These are phyloP conservation scores for Frankliniella intonsa DNA, from an alignment of 2,888 invertebrate genomes.

Conservation along the genomic window DNA sequence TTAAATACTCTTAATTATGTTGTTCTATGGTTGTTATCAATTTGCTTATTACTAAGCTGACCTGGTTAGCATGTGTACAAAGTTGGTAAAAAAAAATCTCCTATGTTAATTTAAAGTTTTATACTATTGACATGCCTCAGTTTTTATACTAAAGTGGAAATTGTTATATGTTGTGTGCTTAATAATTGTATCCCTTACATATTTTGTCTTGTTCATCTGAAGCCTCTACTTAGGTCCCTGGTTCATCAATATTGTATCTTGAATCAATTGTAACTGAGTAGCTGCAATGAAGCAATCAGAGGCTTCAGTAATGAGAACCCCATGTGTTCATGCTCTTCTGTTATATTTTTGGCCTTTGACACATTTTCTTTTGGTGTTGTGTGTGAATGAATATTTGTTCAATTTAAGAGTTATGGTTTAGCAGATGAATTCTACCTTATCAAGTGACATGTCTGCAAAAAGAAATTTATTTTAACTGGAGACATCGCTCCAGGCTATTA, in stretches of 20 bases:
- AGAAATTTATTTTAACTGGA: neutral
- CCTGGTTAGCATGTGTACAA: neutral
- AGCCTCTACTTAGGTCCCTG: neutral
- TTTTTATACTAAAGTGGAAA: neutral
- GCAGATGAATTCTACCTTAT: neutral
- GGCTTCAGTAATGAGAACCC: neutral
- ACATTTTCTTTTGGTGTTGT: neutral
- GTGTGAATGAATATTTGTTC: neutral
- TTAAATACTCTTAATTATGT: neutral
- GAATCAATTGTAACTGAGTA: no score
- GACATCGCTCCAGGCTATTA: neutral
- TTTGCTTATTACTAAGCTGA: conserved; percentile 1
- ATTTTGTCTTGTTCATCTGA: neutral
- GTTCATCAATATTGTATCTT: no score
- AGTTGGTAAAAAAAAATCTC: neutral
- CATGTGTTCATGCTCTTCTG: conserved; percentile 19
- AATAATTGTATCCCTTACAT: neutral
- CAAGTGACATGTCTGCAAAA: no score
- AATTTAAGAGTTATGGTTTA: neutral
- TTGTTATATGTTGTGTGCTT: conserved; percentile 10
- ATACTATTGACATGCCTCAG: neutral
- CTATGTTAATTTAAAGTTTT: conserved; percentile 4
- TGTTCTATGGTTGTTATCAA: neutral
- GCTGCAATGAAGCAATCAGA: neutral
- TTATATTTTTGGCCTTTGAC: conserved; percentile 25